Evolutionary conservation across 64 coral and sea anemone species (phyloP).

Genomic region (Stichodactyla mertensii): DNA sequence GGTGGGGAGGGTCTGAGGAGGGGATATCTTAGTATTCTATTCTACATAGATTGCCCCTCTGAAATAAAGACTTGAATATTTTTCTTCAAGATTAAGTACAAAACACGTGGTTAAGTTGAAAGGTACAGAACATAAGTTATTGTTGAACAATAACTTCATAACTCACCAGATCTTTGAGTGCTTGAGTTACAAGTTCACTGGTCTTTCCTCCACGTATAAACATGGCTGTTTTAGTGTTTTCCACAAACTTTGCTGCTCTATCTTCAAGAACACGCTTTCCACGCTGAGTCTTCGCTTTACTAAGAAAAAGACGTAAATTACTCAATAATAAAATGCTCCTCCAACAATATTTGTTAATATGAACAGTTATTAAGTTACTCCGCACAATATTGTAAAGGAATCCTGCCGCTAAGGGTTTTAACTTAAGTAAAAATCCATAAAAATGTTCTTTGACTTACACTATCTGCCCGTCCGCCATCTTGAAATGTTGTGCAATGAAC

Average conservation of each 20-base stretch:
- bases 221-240: constrained; percentile 87
- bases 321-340: neutral
- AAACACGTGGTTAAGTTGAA: neutral
- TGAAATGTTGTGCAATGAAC: constrained; percentile 4
- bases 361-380: neutral
- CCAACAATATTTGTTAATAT: neutral
- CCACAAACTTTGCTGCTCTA: constrained; percentile 44
- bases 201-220: constrained; percentile 91
- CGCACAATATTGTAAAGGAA: neutral
- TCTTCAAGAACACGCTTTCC: constrained; percentile 66
- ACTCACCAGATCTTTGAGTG: constrained; percentile 89
- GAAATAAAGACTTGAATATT: too few species aligned
- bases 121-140: neutral
- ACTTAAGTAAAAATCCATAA: neutral
- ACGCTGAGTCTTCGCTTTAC: constrained; percentile 67
- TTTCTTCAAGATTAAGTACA: neutral
- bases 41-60: too few species aligned
- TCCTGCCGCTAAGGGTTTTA: neutral
- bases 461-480: constrained; percentile 27
- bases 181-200: constrained; percentile 82
- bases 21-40: too few species aligned
- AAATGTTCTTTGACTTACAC: neutral
- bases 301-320: neutral
- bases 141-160: neutral
- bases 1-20: too few species aligned